A percentile compares a stretch with the other conserved stretches of the same genome.
These are phyloP conservation scores for Brachyhypopomus gauderio DNA, from an alignment of 2,113 vertebrate genomes.

Conservation along the genomic window DNA sequence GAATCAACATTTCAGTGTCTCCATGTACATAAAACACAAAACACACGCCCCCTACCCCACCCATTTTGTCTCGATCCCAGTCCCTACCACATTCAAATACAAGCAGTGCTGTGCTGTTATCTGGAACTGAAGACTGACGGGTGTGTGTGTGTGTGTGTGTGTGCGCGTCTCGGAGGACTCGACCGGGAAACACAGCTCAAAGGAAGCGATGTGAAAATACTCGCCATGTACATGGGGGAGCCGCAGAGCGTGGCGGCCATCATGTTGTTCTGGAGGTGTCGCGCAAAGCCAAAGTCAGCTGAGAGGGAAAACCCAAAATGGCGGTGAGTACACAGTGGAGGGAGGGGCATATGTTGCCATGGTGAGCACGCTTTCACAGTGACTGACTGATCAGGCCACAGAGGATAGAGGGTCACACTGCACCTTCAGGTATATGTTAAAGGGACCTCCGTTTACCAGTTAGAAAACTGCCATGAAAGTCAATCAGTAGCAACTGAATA, in stretches of 20 bases:
- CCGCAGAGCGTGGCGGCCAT: constrained; percentile 97
- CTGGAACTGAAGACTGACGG: no score
- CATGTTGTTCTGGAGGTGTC: constrained; percentile 96
- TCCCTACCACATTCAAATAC: no score
- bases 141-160: no score
- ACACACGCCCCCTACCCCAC: background rate
- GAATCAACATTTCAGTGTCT: constrained; percentile 9
- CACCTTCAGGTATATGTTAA: background rate
- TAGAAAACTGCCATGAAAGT: background rate
- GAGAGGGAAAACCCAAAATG: constrained; percentile 8
- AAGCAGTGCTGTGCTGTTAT: background rate
- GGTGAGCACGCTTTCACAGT: background rate
- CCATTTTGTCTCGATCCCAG: no score
- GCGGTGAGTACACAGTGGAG: background rate
- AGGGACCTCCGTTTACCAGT: background rate
- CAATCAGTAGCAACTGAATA: background rate
- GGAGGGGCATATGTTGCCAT: background rate
- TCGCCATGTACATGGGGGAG: constrained; percentile 99
- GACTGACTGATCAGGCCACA: background rate
- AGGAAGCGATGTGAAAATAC: constrained; percentile 24
- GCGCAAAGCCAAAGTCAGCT: constrained; percentile 98
- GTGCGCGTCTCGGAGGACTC: no score
- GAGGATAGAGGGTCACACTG: background rate
- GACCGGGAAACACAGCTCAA: no score
- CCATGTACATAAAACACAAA: background rate